A percentile compares a stretch with the other conserved stretches of the same genome.
These are phyloP conservation scores for Ochropleura plecta DNA, from an alignment of 2,888 invertebrate genomes.

Conservation along the genomic window DNA sequence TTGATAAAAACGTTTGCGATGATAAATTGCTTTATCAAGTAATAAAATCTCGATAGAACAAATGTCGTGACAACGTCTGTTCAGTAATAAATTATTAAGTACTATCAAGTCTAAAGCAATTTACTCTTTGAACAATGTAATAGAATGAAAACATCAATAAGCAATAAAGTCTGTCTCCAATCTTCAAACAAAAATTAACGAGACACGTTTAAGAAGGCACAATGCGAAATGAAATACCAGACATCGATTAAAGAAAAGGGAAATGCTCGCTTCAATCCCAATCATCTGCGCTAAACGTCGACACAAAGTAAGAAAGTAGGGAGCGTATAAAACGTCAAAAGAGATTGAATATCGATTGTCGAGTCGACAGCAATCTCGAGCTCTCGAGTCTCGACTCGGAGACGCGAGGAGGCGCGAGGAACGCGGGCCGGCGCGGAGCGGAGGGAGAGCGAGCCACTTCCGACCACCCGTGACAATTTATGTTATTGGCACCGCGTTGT, in stretches of 20 bases:
- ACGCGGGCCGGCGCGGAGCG: conserved; percentile 58
- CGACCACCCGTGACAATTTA: conserved; percentile 88
- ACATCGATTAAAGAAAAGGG: conserved; percentile 77
- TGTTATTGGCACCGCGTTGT: conserved; percentile 87
- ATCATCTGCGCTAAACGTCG: conserved; percentile 85
- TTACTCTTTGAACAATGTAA: conserved; percentile 39
- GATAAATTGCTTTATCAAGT: conserved; percentile 58
- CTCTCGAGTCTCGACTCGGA: conserved; percentile 67
- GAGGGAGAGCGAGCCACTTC: conserved; percentile 76
- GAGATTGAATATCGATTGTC: conserved; percentile 90
- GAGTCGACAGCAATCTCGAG: conserved; percentile 86
- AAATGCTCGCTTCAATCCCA: conserved; percentile 79
- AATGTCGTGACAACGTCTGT: conserved; percentile 47
- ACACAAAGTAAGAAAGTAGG: conserved; percentile 87
- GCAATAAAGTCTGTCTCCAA: conserved; percentile 29
- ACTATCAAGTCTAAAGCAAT: conserved; percentile 26
- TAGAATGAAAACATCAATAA: conserved; percentile 43
- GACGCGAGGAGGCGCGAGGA: conserved; percentile 65
- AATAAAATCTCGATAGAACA: conserved; percentile 59
- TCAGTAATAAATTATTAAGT: conserved; percentile 25
- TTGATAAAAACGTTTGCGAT: conserved; percentile 56
- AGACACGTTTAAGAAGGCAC: conserved; percentile 58
- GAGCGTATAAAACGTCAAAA: conserved; percentile 88
- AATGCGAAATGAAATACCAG: conserved; percentile 73
- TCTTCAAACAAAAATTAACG: conserved; percentile 58